phyloP scores from a whole-genome alignment of 2,888 invertebrate species.

The Pollenia angustigena region DNA sequence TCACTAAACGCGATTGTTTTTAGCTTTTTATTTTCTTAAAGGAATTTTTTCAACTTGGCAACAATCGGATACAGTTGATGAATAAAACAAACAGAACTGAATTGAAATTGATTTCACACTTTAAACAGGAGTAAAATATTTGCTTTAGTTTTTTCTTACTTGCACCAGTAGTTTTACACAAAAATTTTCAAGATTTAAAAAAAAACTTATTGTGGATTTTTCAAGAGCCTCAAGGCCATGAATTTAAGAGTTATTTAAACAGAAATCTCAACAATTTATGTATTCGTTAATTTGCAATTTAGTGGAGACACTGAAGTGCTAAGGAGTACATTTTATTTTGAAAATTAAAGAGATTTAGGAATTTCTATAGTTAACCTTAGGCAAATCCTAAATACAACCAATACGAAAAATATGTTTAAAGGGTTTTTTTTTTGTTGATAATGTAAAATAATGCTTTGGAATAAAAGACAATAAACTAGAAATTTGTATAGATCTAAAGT shows the following conservation, averaged over 20 bases:
- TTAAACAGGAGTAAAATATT: slow-evolving; percentile 50
- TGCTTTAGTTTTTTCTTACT: background rate
- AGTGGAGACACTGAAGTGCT: background rate
- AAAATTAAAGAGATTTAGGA: background rate
- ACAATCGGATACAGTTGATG: background rate
- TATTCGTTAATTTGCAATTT: slow-evolving; percentile 36
- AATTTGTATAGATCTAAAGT: no score
- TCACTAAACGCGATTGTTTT: slow-evolving; percentile 31
- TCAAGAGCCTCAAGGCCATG: slow-evolving; percentile 25
- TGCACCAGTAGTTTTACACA: background rate
- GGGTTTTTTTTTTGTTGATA: no score
- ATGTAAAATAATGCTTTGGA: no score
- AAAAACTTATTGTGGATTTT: slow-evolving; percentile 19
- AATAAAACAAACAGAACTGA: slow-evolving; percentile 20
- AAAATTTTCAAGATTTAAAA: slow-evolving; percentile 17
- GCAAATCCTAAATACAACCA: no score
- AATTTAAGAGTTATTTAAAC: slow-evolving; percentile 13
- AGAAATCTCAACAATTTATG: slow-evolving; percentile 39
- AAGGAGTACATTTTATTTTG: background rate
- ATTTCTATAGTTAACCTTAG: no score
- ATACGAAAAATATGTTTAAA: no score
- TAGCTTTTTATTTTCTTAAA: slow-evolving; percentile 15
- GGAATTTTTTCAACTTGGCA: slow-evolving; percentile 55
- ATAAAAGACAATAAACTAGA: no score
- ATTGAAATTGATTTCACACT: slow-evolving; percentile 60